These are phyloP conservation scores for Physella acuta DNA, from an alignment of 1,140 invertebrate genomes.

Conservation along the genomic window DNA sequence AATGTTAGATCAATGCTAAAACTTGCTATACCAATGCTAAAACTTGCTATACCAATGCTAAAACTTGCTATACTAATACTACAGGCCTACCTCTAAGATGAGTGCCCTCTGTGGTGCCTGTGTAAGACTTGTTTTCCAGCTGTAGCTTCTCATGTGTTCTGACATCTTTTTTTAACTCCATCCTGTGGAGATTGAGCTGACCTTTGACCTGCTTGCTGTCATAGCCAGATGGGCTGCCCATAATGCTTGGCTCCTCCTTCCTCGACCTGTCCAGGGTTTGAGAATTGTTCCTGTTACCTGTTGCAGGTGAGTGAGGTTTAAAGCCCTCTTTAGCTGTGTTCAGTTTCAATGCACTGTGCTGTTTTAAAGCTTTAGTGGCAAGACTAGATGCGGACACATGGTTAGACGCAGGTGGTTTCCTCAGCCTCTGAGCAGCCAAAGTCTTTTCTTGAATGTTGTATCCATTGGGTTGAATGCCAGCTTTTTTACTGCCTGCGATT, in stretches of 20 bases:
- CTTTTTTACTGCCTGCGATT: slow-evolving; percentile 17
- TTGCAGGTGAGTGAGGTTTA: not conserved
- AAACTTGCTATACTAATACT: too few relatives aligned
- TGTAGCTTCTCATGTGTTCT: too few relatives aligned
- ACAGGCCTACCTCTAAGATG: too few relatives aligned
- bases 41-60: too few relatives aligned
- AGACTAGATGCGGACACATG: slow-evolving; percentile 13
- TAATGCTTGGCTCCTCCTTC: too few relatives aligned
- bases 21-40: too few relatives aligned
- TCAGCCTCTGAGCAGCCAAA: not conserved
- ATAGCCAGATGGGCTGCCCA: too few relatives aligned
- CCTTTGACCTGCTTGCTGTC: slow-evolving; percentile 36
- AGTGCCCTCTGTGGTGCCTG: too few relatives aligned
- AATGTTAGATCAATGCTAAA: too few relatives aligned
- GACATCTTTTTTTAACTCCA: slow-evolving; percentile 17
- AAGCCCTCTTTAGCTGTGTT: not conserved
- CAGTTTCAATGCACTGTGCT: not conserved
- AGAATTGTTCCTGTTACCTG: not conserved
- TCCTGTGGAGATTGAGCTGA: slow-evolving; percentile 23
- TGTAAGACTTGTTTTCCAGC: too few relatives aligned
- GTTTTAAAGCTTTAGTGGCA: not conserved
- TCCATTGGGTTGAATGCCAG: not conserved
- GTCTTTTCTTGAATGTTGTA: slow-evolving; percentile 16
- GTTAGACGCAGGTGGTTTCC: too few relatives aligned
- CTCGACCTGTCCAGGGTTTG: too few relatives aligned